Conservation (phyloP, 2,797 vertebrate species). For the Ptychadena robeensis region DNA sequence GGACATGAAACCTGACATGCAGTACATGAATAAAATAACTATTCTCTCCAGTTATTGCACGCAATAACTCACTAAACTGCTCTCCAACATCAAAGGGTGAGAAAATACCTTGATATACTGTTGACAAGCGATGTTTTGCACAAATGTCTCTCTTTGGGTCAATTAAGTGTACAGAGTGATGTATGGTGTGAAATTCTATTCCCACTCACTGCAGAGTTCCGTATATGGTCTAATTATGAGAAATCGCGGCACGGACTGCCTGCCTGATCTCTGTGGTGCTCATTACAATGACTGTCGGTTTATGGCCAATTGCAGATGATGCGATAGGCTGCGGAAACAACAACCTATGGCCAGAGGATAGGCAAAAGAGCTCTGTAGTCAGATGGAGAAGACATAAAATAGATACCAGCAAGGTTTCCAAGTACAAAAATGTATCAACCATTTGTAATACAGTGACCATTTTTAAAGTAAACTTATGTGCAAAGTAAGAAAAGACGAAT, state of each 20-base stretch:
- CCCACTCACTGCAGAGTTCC: neutral
- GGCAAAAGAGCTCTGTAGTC: neutral
- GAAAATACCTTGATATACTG: constrained; percentile 26
- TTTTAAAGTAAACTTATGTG: neutral
- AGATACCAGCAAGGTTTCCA: neutral
- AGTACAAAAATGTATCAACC: neutral
- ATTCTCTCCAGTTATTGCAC: constrained; percentile 4
- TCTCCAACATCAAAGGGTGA: constrained; percentile 13
- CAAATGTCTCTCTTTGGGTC: constrained; percentile 51
- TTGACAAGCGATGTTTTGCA: constrained; percentile 30
- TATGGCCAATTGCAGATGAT: constrained; percentile 30
- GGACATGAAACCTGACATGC: constrained; percentile 23
- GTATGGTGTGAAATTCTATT: constrained; percentile 13
- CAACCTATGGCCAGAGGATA: neutral
- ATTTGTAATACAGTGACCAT: neutral
- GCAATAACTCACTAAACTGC: constrained; percentile 33
- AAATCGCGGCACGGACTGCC: neutral
- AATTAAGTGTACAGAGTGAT: constrained; percentile 31
- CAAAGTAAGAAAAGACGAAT: too few relatives aligned
- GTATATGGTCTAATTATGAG: constrained; percentile 8
- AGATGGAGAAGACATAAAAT: neutral
- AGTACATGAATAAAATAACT: constrained; percentile 20
- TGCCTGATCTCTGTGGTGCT: constrained; percentile 33
- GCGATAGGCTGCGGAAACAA: neutral
- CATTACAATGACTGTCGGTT: constrained; percentile 39